These are phyloP conservation scores for Phalacrocorax brasilianus DNA, from an alignment of 2,113 vertebrate species.

Conservation along the genomic window DNA sequence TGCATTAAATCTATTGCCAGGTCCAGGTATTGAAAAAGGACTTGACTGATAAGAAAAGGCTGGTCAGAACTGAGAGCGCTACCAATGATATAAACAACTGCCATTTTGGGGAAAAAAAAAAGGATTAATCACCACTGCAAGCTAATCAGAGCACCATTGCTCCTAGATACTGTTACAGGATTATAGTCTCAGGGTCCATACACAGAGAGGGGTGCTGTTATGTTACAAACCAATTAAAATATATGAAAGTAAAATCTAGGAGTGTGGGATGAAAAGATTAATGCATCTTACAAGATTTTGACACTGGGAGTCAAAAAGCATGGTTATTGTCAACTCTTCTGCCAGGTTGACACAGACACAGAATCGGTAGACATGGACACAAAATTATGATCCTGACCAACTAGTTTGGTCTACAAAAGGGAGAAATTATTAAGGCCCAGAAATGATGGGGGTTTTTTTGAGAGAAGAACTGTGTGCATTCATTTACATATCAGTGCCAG, in stretches of 20 bases:
- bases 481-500: neutral
- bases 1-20: slow-evolving; percentile 54
- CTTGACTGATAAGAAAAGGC: slow-evolving; percentile 48
- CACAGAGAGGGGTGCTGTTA: neutral
- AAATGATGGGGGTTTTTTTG: neutral
- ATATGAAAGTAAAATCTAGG: neutral
- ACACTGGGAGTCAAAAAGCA: neutral
- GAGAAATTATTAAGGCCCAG: neutral
- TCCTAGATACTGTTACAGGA: neutral
- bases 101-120: neutral
- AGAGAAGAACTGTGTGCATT: neutral
- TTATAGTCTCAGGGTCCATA: neutral
- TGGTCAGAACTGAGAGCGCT: neutral
- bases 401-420: neutral
- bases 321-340: neutral
- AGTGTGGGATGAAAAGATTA: neutral
- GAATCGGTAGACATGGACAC: neutral
- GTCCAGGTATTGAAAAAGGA: slow-evolving; percentile 56
- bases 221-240: neutral
- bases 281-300: neutral
- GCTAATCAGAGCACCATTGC: slow-evolving; percentile 12
- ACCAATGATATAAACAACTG: slow-evolving; percentile 56
- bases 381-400: neutral
- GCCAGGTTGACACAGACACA: neutral
- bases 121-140: slow-evolving; percentile 42